Evolutionary conservation across 1,140 invertebrate genomes (phyloP), one percentile per base, ranked within the genome.

Genomic region (Saccostrea echinata): DNA sequence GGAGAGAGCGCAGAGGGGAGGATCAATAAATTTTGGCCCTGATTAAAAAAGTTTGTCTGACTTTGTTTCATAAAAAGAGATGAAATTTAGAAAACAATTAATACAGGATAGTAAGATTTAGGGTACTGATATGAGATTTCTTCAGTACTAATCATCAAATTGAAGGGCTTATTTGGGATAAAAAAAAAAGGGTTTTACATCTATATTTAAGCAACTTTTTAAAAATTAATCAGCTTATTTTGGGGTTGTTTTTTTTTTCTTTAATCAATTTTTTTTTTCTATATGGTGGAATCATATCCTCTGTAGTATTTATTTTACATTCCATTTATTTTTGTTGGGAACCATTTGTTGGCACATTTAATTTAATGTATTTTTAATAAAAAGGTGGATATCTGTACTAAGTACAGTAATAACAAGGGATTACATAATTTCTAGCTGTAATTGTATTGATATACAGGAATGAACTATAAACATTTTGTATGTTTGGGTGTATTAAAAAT

Each of bases 11-110:
- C 68, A 76, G 68, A 76, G 68, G 57, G 68, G 68, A 76, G 68
- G 68, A 76, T 76, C 68, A 76, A 76, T 76, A 76, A 76, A 76
- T 76, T 76, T 33, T 30, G 30, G 27, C 13, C 27, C 24, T 76
- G 68, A 76, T 76, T 76, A 76, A 76, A 76, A 76, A 76, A 76
- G 43, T 43, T 43, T 43, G 43, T 43, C 43, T 76, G 68, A 76
- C 24, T 76, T 11, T 33, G 24, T 64, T 64, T 18, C 24, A n/a
- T 24, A 9, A 24, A 64, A 24, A 64, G 57, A 24, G 24, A 64
- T 64, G 21, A 21, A 64, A n/a, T 21, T 64, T 64, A 18, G 57
- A 24, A 21, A n/a, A 24, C 57, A 64, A 21, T 64, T n/a, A 64
- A 21, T 64, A 64, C 6, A 64, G 57, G 24, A 64, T 21, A 64